A percentile compares a stretch with the other conserved stretches of the same genome.
These are phyloP conservation scores for Patella caerulea DNA, from an alignment of 2,888 invertebrate species.

Conservation along the genomic window DNA sequence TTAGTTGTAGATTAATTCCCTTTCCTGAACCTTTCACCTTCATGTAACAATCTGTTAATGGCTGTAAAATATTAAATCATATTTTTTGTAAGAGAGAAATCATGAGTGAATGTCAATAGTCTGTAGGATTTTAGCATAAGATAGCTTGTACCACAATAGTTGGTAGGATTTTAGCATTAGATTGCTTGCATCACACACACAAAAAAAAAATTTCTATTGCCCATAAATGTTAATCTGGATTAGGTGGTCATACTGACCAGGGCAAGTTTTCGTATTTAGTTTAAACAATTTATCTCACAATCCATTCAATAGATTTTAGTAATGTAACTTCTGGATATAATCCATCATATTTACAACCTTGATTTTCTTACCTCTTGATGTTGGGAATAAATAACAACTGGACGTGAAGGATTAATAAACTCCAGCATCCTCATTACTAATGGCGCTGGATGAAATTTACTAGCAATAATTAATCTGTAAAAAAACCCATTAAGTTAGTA, in stretches of 20 bases:
- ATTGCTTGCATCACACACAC: too few relatives aligned
- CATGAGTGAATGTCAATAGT: too few relatives aligned
- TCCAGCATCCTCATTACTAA: conserved; percentile 82
- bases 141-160: too few relatives aligned
- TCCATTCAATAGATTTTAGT: not conserved
- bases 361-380: conserved; percentile 77
- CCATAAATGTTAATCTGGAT: too few relatives aligned
- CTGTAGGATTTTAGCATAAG: too few relatives aligned
- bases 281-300: not conserved
- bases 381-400: conserved; percentile 87
- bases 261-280: too few relatives aligned
- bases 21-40: conserved; percentile 81
- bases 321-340: not conserved
- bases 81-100: not conserved
- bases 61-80: conserved; percentile 70
- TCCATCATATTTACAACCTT: too few relatives aligned
- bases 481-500: not conserved
- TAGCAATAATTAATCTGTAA: conserved; percentile 76
- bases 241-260: too few relatives aligned
- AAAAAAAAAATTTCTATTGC: too few relatives aligned
- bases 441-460: conserved; percentile 88
- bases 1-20: conserved; percentile 81
- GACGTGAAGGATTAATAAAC: conserved; percentile 86
- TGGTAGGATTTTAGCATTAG: too few relatives aligned
- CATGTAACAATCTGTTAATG: conserved; percentile 86